Conservation (phyloP, 2,888 invertebrate genomes). For the Pristionchus entomophagus region DNA sequence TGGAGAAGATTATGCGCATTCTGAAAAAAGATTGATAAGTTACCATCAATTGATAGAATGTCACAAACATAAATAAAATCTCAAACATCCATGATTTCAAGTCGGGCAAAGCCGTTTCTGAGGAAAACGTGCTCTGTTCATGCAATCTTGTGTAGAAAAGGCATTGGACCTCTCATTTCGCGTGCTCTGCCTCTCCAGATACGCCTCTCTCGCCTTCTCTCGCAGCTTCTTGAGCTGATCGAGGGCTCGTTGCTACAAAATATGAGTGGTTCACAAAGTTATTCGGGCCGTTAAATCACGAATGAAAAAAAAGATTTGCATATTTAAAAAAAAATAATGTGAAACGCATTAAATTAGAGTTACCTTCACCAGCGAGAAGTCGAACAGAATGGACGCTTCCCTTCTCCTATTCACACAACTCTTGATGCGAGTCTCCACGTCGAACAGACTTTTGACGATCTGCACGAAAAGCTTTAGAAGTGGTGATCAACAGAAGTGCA, state of each 20-base stretch:
- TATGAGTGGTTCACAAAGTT: too few relatives aligned
- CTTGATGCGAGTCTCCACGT: background rate
- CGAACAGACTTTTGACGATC: conserved; percentile 4
- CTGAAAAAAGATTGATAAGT: conserved; percentile 49
- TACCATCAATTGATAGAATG: too few relatives aligned
- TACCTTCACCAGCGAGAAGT: conserved; percentile 41
- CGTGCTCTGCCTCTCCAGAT: conserved; percentile 50
- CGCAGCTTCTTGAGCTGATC: conserved; percentile 48
- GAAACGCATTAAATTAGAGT: too few relatives aligned
- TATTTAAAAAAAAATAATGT: too few relatives aligned
- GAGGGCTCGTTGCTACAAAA: conserved; percentile 50
- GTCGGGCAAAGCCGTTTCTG: too few relatives aligned
- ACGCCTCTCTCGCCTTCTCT: conserved; percentile 48
- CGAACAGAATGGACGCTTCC: conserved; percentile 37
- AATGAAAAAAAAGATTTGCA: too few relatives aligned
- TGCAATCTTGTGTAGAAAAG: conserved; percentile 16
- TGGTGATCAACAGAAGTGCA: background rate
- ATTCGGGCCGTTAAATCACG: too few relatives aligned
- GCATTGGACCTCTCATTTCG: conserved; percentile 51
- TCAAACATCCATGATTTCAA: too few relatives aligned
- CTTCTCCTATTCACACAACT: background rate
- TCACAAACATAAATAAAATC: too few relatives aligned
- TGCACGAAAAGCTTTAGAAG: background rate
- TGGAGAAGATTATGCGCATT: conserved; percentile 55
- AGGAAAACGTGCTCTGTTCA: too few relatives aligned